phyloP scores from a whole-genome alignment of 2,797 vertebrate species.

The Danionella dracula region DNA sequence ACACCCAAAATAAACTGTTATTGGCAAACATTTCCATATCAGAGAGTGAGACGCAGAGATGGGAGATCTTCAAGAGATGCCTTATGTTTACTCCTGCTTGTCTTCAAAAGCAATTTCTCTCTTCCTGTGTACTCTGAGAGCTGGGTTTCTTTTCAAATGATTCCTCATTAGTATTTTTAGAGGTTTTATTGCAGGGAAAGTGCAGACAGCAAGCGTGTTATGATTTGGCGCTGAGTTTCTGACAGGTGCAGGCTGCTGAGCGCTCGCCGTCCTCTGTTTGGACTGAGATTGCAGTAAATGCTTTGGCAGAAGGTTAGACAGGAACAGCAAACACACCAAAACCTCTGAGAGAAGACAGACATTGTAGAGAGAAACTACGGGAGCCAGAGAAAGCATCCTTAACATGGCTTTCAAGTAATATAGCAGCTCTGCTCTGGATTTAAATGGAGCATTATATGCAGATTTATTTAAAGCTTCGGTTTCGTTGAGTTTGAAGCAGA shows the following conservation, averaged over 20 bases:
- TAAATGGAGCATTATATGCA: too few relatives aligned
- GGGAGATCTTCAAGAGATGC: neutral
- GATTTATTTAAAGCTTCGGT: too few relatives aligned
- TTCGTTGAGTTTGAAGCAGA: too few relatives aligned
- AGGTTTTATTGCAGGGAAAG: neutral
- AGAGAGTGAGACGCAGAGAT: slow-evolving; percentile 11
- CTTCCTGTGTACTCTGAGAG: neutral
- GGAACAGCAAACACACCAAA: neutral
- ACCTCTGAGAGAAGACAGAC: neutral
- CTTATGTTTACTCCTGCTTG: neutral
- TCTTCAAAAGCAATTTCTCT: slow-evolving; percentile 3
- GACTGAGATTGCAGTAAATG: slow-evolving; percentile 16
- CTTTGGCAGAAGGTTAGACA: slow-evolving; percentile 15
- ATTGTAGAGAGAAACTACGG: neutral
- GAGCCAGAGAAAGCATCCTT: neutral
- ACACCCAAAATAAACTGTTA: slow-evolving; percentile 61
- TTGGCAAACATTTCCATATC: slow-evolving; percentile 58
- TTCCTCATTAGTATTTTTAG: slow-evolving; percentile 29
- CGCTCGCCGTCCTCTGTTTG: slow-evolving; percentile 5
- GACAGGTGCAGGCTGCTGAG: slow-evolving; percentile 17
- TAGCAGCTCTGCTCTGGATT: neutral
- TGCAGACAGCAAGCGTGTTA: neutral
- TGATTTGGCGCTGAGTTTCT: neutral
- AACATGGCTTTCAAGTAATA: neutral
- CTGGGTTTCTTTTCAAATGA: neutral